Evolutionary conservation across 2,797 vertebrate species (phyloP).

Genomic region (Poliocrania exsul): DNA sequence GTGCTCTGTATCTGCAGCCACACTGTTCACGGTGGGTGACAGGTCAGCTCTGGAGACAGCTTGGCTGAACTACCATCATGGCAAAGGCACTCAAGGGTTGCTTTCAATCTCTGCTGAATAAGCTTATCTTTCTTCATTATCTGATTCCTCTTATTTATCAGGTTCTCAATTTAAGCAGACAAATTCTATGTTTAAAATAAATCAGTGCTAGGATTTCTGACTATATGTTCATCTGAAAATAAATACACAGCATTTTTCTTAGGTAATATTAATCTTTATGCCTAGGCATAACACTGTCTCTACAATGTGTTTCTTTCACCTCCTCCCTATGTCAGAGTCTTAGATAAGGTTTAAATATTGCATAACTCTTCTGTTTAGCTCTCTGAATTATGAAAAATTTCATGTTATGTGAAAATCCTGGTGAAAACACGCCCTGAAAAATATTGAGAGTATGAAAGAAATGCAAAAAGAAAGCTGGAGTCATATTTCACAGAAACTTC

Average conservation of each 20-base stretch:
- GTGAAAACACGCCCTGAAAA: neutral
- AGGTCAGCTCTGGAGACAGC: neutral
- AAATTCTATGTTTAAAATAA: slow-evolving; percentile 2
- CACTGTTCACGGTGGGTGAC: neutral
- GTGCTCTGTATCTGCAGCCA: neutral
- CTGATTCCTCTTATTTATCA: neutral
- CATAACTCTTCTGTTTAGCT: slow-evolving; percentile 14
- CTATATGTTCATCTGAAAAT: slow-evolving; percentile 3
- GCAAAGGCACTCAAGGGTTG: neutral
- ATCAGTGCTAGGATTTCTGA: neutral
- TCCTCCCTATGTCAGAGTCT: slow-evolving; percentile 32
- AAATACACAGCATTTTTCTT: neutral
- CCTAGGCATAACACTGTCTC: slow-evolving; percentile 24
- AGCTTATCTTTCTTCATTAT: neutral
- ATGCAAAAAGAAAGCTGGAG: neutral
- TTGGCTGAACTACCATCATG: neutral
- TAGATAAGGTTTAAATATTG: slow-evolving; percentile 44
- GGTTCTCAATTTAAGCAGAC: neutral
- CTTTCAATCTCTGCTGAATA: neutral
- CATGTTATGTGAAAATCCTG: neutral
- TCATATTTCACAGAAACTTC: neutral
- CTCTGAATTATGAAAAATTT: neutral
- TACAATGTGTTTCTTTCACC: slow-evolving; percentile 24
- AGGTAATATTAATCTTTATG: slow-evolving; percentile 7
- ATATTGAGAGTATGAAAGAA: neutral